phyloP scores from a whole-genome alignment of 2,888 invertebrate genomes.

The Lasius fuliginosus region DNA sequence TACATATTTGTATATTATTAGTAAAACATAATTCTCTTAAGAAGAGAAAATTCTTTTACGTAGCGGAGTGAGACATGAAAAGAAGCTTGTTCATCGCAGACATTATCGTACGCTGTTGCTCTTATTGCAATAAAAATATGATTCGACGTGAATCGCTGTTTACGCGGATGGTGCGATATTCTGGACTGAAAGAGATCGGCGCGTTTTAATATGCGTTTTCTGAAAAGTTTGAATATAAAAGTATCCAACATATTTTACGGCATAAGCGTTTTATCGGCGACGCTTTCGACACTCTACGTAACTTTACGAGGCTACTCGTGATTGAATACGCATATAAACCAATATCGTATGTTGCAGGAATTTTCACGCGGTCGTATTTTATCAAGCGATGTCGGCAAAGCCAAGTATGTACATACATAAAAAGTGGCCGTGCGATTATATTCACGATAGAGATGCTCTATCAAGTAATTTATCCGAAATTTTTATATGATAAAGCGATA shows the following conservation, averaged over 20 bases:
- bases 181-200: background rate
- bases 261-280: background rate
- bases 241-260: background rate
- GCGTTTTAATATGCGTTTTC: background rate
- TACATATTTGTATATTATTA: background rate
- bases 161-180: slow-evolving; percentile 8
- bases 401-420: background rate
- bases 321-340: slow-evolving; percentile 21
- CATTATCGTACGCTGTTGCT: slow-evolving; percentile 65
- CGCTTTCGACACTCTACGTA: slow-evolving; percentile 19
- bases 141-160: slow-evolving; percentile 17
- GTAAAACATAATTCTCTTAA: background rate
- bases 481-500: background rate
- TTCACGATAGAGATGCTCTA: background rate
- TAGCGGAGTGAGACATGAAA: slow-evolving; percentile 3
- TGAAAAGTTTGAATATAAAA: slow-evolving; percentile 10
- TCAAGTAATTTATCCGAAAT: background rate
- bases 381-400: background rate
- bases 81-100: slow-evolving; percentile 38
- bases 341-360: background rate
- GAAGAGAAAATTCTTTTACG: slow-evolving; percentile 48
- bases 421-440: background rate
- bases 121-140: slow-evolving; percentile 55
- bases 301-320: slow-evolving; percentile 31
- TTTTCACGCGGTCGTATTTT: slow-evolving; percentile 23